Conservation (phyloP, 2,888 invertebrate species). For the Celastrina argiolus region DNA sequence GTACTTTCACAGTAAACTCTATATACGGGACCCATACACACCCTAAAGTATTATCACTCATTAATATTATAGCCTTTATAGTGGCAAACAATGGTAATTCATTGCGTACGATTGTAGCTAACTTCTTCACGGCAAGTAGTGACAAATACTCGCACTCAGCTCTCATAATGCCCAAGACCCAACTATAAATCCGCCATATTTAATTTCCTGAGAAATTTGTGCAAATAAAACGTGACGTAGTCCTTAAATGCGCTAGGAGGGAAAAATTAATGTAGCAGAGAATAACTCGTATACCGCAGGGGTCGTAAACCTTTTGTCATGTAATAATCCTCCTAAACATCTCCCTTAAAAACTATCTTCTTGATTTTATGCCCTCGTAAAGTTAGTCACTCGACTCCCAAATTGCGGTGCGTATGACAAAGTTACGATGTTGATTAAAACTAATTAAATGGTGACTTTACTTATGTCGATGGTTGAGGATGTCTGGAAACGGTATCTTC, state of each 20-base stretch:
- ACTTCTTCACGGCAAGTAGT: too few species aligned
- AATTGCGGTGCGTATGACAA: constrained; percentile 55
- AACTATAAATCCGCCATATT: neutral
- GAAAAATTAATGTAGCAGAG: constrained; percentile 1
- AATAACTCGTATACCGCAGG: neutral
- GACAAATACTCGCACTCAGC: too few species aligned
- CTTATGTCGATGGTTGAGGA: neutral
- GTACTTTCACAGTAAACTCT: too few species aligned
- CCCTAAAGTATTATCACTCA: too few species aligned
- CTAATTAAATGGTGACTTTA: constrained; percentile 18
- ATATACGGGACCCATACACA: too few species aligned
- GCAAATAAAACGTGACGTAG: neutral
- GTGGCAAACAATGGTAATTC: too few species aligned
- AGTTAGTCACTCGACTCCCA: constrained; percentile 42
- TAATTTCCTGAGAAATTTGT: neutral
- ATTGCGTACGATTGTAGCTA: too few species aligned
- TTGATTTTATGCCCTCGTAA: constrained; percentile 60
- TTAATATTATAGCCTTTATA: too few species aligned
- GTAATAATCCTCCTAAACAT: constrained; percentile 32
- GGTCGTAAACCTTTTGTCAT: neutral
- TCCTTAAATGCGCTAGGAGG: neutral
- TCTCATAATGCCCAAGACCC: neutral
- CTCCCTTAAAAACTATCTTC: constrained; percentile 47
- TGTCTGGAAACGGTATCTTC: neutral
- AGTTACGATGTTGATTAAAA: constrained; percentile 38